Conservation (phyloP, 2,113 vertebrate genomes). For the Stomatorhinus ivindoensis region DNA sequence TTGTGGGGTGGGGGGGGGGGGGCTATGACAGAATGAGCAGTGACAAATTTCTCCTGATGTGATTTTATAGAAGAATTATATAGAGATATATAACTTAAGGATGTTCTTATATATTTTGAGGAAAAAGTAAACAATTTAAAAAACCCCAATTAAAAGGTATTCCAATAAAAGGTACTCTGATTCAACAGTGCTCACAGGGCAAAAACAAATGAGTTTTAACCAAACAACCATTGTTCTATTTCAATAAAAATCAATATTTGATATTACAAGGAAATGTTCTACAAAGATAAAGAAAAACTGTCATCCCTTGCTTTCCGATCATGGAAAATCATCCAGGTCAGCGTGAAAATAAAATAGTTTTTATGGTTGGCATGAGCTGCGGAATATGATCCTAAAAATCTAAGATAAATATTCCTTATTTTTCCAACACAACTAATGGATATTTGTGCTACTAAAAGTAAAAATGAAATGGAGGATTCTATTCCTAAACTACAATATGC, state of each 20-base stretch:
- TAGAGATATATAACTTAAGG: neutral
- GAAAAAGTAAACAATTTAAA: neutral
- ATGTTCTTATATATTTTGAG: neutral
- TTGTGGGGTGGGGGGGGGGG: neutral
- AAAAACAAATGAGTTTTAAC: neutral
- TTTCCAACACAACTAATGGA: neutral
- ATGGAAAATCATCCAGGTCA: neutral
- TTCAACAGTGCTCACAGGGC: neutral
- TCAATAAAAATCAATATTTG: neutral
- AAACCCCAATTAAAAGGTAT: neutral
- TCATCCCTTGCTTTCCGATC: neutral
- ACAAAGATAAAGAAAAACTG: too few species aligned
- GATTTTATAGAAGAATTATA: constrained; percentile 16
- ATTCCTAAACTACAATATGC: neutral
- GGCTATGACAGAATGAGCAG: neutral
- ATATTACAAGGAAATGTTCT: neutral
- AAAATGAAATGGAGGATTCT: neutral
- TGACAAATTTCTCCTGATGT: too few species aligned
- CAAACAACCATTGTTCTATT: neutral
- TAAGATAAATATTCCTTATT: neutral
- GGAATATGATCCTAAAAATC: neutral
- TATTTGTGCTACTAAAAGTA: neutral
- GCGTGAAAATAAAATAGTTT: neutral
- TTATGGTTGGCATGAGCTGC: neutral
- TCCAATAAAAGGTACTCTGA: neutral